These are phyloP conservation scores for Pelvicachromis taeniatus DNA, from an alignment of 2,113 vertebrate genomes.

Conservation along the genomic window DNA sequence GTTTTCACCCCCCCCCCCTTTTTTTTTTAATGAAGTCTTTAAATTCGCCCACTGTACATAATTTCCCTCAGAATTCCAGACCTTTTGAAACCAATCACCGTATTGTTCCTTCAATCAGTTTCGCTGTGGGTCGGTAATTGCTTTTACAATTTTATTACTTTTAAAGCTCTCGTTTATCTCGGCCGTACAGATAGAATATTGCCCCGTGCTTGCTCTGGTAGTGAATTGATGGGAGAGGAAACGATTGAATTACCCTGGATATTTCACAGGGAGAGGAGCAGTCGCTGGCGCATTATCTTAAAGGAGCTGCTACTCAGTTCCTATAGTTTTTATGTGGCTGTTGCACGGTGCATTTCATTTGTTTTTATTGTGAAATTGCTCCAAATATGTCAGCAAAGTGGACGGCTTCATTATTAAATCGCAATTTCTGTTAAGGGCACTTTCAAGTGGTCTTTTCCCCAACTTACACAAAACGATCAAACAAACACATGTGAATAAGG, in stretches of 20 bases:
- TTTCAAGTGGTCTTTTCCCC: neutral
- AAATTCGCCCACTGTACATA: constrained; percentile 36
- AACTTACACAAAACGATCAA: neutral
- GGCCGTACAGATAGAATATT: constrained; percentile 61
- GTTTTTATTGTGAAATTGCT: constrained; percentile 15
- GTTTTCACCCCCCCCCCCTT: neutral
- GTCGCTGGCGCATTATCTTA: constrained; percentile 46
- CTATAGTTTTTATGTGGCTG: neutral
- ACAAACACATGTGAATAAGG: constrained; percentile 10
- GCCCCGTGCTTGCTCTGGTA: constrained; percentile 45
- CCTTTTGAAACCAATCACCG: constrained; percentile 57
- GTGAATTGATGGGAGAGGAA: constrained; percentile 64
- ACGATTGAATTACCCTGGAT: constrained; percentile 66
- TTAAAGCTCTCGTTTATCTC: constrained; percentile 70
- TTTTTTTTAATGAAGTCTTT: constrained; percentile 37
- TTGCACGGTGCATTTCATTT: constrained; percentile 29
- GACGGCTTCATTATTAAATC: constrained; percentile 25
- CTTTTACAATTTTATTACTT: constrained; percentile 72
- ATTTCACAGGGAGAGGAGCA: constrained; percentile 47
- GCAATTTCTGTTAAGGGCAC: neutral
- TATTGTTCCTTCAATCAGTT: constrained; percentile 60
- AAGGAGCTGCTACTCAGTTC: constrained; percentile 28
- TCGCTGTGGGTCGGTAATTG: constrained; percentile 64
- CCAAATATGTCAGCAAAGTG: constrained; percentile 5
- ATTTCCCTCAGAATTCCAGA: constrained; percentile 39